phyloP scores from a whole-genome alignment of 2,797 vertebrate genomes.

The Percopsis omiscomaycus region DNA sequence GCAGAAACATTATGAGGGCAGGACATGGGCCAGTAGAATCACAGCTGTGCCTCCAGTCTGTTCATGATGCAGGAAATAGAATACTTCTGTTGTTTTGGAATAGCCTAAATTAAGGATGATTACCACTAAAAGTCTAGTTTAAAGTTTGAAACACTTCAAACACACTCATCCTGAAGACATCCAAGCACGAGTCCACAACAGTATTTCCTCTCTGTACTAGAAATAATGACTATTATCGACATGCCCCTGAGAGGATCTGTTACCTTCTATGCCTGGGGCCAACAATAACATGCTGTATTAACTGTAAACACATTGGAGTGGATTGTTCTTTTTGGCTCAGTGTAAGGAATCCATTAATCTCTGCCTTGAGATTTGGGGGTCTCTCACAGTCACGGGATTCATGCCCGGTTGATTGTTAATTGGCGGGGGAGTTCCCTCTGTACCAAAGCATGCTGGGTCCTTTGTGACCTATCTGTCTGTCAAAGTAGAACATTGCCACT shows the following conservation, averaged over 20 bases:
- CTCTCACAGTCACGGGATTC: constrained; percentile 41
- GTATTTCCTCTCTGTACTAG: constrained; percentile 1
- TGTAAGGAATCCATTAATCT: constrained; percentile 57
- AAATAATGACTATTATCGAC: constrained; percentile 36
- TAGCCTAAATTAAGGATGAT: too few relatives aligned
- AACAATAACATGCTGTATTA: constrained; percentile 66
- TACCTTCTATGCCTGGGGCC: constrained; percentile 46
- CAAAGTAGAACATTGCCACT: constrained; percentile 21
- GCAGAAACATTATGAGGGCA: constrained; percentile 48
- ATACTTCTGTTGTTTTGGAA: too few relatives aligned
- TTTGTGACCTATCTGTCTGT: constrained; percentile 19
- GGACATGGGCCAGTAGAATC: constrained; percentile 29
- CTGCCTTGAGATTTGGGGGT: constrained; percentile 43
- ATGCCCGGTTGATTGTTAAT: constrained; percentile 60
- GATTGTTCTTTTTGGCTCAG: constrained; percentile 65
- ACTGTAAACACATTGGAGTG: constrained; percentile 48
- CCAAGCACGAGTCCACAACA: not conserved
- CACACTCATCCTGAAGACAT: not conserved
- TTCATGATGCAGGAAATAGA: constrained; percentile 1
- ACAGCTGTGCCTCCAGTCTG: constrained; percentile 49
- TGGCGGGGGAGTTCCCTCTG: constrained; percentile 41
- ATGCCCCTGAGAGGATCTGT: constrained; percentile 25
- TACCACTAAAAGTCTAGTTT: too few relatives aligned
- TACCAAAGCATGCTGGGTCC: constrained; percentile 32
- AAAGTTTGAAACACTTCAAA: too few relatives aligned